Conservation (phyloP, 2,888 invertebrate genomes). For the Myopa testacea region DNA sequence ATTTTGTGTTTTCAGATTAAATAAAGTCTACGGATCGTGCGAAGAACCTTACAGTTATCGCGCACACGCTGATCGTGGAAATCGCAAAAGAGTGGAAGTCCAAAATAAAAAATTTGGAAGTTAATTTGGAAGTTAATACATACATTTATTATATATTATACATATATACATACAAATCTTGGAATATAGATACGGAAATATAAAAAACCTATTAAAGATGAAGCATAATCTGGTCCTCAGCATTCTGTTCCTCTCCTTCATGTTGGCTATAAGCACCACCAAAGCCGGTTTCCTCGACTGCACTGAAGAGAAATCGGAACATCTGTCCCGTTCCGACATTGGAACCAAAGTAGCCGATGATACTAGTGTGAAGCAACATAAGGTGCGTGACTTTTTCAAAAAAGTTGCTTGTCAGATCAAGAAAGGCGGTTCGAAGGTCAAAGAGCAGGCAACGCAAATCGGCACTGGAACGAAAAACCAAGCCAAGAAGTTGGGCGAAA, state of each 20-base stretch:
- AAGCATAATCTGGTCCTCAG: conserved; percentile 45
- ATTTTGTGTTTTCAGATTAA: conserved; percentile 16
- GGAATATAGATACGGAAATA: too few species aligned
- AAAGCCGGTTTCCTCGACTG: conserved; percentile 59
- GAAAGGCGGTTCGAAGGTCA: conserved; percentile 57
- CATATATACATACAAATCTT: not conserved
- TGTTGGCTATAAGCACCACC: conserved; percentile 44
- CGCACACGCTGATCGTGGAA: conserved; percentile 16
- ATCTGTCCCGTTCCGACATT: conserved; percentile 50
- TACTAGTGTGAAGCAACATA: conserved; percentile 53
- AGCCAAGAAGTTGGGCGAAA: conserved; percentile 59
- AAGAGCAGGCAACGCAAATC: conserved; percentile 60
- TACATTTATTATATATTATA: not conserved
- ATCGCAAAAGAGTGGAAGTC: conserved; percentile 16
- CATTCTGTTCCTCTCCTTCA: conserved; percentile 44
- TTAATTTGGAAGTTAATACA: conserved; percentile 6
- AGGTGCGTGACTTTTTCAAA: conserved; percentile 59
- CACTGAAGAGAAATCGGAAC: conserved; percentile 54
- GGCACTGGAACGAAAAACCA: conserved; percentile 60
- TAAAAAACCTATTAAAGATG: conserved; percentile 47
- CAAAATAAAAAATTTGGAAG: not conserved
- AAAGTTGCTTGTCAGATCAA: conserved; percentile 62
- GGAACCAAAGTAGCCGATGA: conserved; percentile 50
- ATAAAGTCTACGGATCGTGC: conserved; percentile 26
- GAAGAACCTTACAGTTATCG: conserved; percentile 34